Percentiles rank a stretch among this genome's conserved stretches.
Conservation (phyloP, 1,140 invertebrate species). For the Aphis craccivora region DNA sequence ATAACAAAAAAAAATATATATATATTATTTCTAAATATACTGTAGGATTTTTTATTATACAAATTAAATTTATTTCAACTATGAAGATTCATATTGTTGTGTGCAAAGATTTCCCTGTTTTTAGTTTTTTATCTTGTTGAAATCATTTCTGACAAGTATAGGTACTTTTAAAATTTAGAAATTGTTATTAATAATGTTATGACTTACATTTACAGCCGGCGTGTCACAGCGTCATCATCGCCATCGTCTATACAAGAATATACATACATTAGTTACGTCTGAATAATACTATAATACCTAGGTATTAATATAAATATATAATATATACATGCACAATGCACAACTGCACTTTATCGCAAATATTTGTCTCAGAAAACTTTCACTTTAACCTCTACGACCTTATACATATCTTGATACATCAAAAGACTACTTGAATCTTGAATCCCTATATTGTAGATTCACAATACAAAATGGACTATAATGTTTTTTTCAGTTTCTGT, state of each 20-base stretch:
- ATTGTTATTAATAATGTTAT: too few species aligned
- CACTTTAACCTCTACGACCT: conserved; percentile 17
- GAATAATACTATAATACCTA: background rate
- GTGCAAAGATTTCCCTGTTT: background rate
- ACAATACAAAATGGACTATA: background rate
- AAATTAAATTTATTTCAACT: background rate
- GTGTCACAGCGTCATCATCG: background rate
- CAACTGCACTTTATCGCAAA: background rate
- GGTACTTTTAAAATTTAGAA: too few species aligned
- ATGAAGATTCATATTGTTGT: too few species aligned
- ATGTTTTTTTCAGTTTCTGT: background rate
- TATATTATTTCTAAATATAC: too few species aligned
- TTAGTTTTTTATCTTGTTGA: background rate
- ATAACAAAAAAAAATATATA: background rate
- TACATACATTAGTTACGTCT: background rate
- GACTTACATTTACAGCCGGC: too few species aligned
- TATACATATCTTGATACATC: background rate
- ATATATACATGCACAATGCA: background rate
- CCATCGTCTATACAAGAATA: background rate
- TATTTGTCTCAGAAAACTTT: background rate
- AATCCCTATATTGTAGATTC: background rate
- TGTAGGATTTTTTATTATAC: background rate
- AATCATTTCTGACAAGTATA: background rate
- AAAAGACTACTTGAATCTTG: background rate
- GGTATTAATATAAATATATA: too few species aligned